These are phyloP conservation scores for Gasterosteus nipponicus DNA, from an alignment of 2,113 vertebrate genomes.

Conservation along the genomic window DNA sequence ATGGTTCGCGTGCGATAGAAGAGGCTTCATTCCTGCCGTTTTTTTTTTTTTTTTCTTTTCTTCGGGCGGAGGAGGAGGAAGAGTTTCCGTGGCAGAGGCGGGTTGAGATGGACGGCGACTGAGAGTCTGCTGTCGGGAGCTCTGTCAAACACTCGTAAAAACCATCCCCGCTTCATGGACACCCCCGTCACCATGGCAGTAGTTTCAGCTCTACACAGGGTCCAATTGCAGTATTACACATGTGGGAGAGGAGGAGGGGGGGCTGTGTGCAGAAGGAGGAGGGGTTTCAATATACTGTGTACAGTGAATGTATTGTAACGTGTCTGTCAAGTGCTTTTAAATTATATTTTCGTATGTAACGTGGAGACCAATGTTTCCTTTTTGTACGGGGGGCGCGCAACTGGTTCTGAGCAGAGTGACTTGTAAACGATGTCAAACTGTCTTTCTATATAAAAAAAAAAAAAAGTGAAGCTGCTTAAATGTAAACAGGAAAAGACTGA, in stretches of 20 bases:
- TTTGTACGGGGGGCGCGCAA: conserved; percentile 87
- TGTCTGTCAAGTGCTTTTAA: conserved; percentile 98
- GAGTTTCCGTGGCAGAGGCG: conserved; percentile 14
- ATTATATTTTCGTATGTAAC: conserved; percentile 99
- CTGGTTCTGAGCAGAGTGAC: conserved; percentile 88
- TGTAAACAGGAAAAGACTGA: conserved; percentile 89
- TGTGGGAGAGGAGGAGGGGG: conserved; percentile 47
- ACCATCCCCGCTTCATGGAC: conserved; percentile 83
- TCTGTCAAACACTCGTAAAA: conserved; percentile 86
- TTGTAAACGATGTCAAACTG: conserved; percentile 86
- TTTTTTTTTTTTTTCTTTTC: no score
- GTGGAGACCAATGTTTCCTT: conserved; percentile 91
- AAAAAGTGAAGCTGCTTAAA: conserved; percentile 90
- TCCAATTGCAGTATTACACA: conserved; percentile 88
- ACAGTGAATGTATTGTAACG: conserved; percentile 98
- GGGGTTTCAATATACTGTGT: conserved; percentile 91
- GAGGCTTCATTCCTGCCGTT: conserved; percentile 22
- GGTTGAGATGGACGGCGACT: conserved; percentile 15
- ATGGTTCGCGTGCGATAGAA: conserved; percentile 11
- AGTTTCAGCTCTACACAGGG: conserved; percentile 81
- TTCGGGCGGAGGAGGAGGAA: not conserved
- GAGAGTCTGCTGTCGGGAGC: conserved; percentile 30
- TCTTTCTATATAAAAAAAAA: conserved; percentile 86
- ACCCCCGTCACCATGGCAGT: conserved; percentile 78
- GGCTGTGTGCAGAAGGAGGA: conserved; percentile 55